Base-by-base conservation (phyloP, 2,888 invertebrate genomes). In the Pemphredon lugubris region DNA sequence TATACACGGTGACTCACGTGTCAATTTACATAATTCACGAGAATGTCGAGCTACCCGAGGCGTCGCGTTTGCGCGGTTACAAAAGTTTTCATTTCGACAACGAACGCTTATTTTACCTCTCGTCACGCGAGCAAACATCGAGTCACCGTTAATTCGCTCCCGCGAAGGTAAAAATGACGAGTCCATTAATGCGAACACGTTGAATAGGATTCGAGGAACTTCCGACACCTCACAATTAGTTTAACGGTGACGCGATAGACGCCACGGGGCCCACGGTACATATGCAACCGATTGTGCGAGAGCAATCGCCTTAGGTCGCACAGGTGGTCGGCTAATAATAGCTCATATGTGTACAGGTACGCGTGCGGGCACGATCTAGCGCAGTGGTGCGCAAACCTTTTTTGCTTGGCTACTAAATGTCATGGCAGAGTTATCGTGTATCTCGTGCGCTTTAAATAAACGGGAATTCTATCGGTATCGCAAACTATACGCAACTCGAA, bases 251-350 rank as follows among this genome's bases (percentile, higher is more conserved):
- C 57, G 69, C 59, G 78, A 69, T 69, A 66, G 63, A 55, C 34
- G 55, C 53, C 74, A 70, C 61, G 57, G 50, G 71, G 60, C 54
- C 44, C 13, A 23, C 48, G 61, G 50, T 58, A 67, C 72, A 57
- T 64, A 68, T 68, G 70, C 60, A 67, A 63, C 57, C 61, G 76
- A 79, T 79, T 70, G 77, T 72, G 65, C 68, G 67, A 77, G 77
- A 74, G 73, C 73, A 70, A 73, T 68, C 61, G 78, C 76, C 83
- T 71, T 75, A 34, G 79, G 79, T 75, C 57, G 79, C 66, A 81
- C 83, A 82, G 82, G 82, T 82, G 82, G 75, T 83, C 73, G 72
- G 79, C 83, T 82, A 83, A 83, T 82, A 82, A 82, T 83, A 82
- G 73, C 75, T 66, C 58, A 42, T 53, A 48, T 30, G 51, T 55